phyloP scores from a whole-genome alignment of 2,797 vertebrate genomes.

The Pagetopsis macropterus region DNA sequence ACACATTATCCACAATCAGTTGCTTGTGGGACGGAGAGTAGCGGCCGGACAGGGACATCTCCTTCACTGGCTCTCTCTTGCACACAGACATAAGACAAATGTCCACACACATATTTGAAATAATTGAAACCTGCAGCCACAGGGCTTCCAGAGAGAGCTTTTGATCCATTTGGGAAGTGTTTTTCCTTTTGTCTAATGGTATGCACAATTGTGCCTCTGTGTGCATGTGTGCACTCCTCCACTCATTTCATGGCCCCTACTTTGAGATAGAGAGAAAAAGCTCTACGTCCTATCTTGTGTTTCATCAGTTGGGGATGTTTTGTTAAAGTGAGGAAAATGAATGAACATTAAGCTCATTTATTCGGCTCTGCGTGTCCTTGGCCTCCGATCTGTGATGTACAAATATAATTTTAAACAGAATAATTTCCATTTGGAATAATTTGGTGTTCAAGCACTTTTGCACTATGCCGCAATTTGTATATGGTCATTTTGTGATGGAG shows the following conservation, averaged over 20 bases:
- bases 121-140: slow-evolving; percentile 48
- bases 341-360: slow-evolving; percentile 47
- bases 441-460: slow-evolving; percentile 46
- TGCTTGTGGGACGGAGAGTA: slow-evolving; percentile 37
- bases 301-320: slow-evolving; percentile 47
- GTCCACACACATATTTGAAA: slow-evolving; percentile 10
- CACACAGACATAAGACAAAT: slow-evolving; percentile 17
- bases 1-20: slow-evolving; percentile 69
- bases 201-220: slow-evolving; percentile 24
- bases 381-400: slow-evolving; percentile 29
- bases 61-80: slow-evolving; percentile 42
- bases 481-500: slow-evolving; percentile 41
- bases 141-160: slow-evolving; percentile 22
- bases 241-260: slow-evolving; percentile 45
- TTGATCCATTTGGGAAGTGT: slow-evolving; percentile 45
- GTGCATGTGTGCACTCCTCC: slow-evolving; percentile 18
- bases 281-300: slow-evolving; percentile 29
- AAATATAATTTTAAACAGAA: slow-evolving; percentile 46
- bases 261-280: slow-evolving; percentile 42
- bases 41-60: slow-evolving; percentile 35
- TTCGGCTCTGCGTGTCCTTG: slow-evolving; percentile 14
- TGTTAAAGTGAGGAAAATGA: slow-evolving; percentile 45
- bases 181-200: slow-evolving; percentile 39
- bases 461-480: slow-evolving; percentile 40
- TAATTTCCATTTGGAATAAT: slow-evolving; percentile 45